phyloP scores from a whole-genome alignment of 2,113 vertebrate genomes.

The Balaenoptera acutorostrata region DNA sequence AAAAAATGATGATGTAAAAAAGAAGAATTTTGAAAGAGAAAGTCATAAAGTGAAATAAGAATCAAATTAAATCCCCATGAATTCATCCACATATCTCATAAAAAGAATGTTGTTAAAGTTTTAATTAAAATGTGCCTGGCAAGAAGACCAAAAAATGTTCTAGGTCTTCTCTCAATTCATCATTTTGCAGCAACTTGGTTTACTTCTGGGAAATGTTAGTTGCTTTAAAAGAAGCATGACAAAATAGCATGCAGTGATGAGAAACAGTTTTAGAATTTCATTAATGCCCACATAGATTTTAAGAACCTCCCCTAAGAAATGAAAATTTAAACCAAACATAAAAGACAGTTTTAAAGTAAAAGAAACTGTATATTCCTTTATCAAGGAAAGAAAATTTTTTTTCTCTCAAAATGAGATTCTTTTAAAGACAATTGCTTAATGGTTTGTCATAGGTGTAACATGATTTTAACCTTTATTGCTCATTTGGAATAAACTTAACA shows the following conservation, averaged over 20 bases:
- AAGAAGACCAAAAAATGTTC: constrained; percentile 32
- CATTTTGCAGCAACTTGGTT: constrained; percentile 5
- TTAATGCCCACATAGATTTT: not conserved
- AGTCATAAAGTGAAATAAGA: constrained; percentile 52
- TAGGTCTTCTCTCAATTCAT: constrained; percentile 26
- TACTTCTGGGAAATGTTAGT: constrained; percentile 35
- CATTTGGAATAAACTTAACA: constrained; percentile 1
- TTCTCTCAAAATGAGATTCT: not conserved
- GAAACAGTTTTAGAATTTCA: not conserved
- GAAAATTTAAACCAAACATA: constrained; percentile 2
- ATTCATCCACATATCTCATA: constrained; percentile 40
- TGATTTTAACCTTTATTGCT: not conserved
- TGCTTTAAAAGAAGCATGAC: not conserved
- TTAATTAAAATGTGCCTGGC: constrained; percentile 44
- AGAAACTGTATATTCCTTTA: not conserved
- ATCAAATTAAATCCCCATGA: constrained; percentile 45
- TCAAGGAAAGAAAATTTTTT: not conserved
- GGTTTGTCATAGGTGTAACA: not conserved
- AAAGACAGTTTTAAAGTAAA: not conserved
- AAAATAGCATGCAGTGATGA: not conserved
- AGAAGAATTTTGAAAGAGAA: constrained; percentile 58
- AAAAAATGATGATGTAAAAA: constrained; percentile 47
- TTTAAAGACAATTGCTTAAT: not conserved
- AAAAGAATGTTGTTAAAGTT: constrained; percentile 48
- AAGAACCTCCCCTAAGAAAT: not conserved